Conservation (phyloP, 1,140 invertebrate species). For the Lineus longissimus region DNA sequence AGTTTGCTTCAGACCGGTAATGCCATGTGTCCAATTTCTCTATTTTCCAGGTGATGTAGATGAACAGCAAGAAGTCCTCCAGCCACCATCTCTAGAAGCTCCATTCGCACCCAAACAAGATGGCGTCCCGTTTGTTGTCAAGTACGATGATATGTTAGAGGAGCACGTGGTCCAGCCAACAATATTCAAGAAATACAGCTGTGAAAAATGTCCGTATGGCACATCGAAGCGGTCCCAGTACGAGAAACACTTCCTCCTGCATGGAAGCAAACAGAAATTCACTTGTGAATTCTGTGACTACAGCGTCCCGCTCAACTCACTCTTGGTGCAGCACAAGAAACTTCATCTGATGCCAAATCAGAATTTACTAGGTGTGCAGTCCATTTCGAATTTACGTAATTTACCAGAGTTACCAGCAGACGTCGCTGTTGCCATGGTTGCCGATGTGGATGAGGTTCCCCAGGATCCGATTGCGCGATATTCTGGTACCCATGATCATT, state of each 20-base stretch:
- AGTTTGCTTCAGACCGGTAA: too few species aligned
- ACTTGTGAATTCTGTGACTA: conserved; percentile 83
- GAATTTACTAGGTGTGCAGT: conserved; percentile 48
- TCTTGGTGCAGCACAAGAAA: conserved; percentile 45
- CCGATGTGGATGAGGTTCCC: conserved; percentile 31
- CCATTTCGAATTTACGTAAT: conserved; percentile 42
- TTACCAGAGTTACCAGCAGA: conserved; percentile 47
- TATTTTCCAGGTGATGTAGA: too few species aligned
- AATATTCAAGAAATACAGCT: conserved; percentile 45
- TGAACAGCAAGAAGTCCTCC: too few species aligned
- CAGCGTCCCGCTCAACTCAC: conserved; percentile 63
- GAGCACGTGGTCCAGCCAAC: conserved; percentile 44
- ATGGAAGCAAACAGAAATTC: conserved; percentile 78
- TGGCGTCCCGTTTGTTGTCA: too few species aligned
- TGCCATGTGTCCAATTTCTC: too few species aligned
- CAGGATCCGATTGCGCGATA: conserved; percentile 30
- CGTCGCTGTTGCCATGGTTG: conserved; percentile 41
- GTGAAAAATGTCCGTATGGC: conserved; percentile 76
- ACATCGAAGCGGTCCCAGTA: conserved; percentile 84
- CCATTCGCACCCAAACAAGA: too few species aligned
- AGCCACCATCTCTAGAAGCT: too few species aligned
- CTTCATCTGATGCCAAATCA: conserved; percentile 48
- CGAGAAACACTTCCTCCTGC: conserved; percentile 75
- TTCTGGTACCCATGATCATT: conserved; percentile 45
- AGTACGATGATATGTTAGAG: conserved; percentile 27